Conservation (phyloP, 2,888 invertebrate species). For the Mythimna ferrago region DNA sequence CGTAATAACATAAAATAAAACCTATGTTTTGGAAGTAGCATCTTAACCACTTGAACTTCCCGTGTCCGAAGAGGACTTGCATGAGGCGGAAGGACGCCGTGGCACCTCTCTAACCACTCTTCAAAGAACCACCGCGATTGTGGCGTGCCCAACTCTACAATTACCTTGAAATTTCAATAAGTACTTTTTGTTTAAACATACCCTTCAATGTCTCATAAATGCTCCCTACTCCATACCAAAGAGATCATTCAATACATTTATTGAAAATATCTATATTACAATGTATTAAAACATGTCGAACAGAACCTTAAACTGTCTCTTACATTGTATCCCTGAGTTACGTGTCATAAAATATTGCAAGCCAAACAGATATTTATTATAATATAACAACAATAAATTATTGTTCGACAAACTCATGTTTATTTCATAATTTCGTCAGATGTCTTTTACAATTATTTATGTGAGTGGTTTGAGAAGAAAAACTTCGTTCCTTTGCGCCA, state of each 20-base stretch:
- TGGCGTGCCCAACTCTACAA: neutral
- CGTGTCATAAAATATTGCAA: constrained; percentile 54
- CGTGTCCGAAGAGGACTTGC: too few relatives aligned
- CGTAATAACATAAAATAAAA: too few relatives aligned
- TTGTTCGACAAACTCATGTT: constrained; percentile 59
- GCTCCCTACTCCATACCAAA: constrained; percentile 5
- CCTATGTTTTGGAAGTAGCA: too few relatives aligned
- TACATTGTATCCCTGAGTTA: constrained; percentile 51
- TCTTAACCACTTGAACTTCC: too few relatives aligned
- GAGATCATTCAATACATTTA: constrained; percentile 33
- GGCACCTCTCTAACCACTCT: too few relatives aligned
- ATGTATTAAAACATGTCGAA: constrained; percentile 37
- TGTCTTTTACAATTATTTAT: constrained; percentile 60
- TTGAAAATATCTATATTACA: constrained; percentile 34
- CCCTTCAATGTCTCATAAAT: constrained; percentile 20
- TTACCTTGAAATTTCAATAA: constrained; percentile 1
- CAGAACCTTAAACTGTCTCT: constrained; percentile 32
- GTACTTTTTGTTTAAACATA: constrained; percentile 7
- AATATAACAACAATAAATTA: constrained; percentile 61
- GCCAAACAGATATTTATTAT: constrained; percentile 54
- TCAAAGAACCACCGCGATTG: too few relatives aligned
- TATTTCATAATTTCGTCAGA: constrained; percentile 59
- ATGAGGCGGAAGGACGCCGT: too few relatives aligned
- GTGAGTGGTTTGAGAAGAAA: constrained; percentile 37
- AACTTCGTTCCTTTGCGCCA: constrained; percentile 20